phyloP scores from a whole-genome alignment of 2,888 invertebrate genomes.

The Sericinus montela region DNA sequence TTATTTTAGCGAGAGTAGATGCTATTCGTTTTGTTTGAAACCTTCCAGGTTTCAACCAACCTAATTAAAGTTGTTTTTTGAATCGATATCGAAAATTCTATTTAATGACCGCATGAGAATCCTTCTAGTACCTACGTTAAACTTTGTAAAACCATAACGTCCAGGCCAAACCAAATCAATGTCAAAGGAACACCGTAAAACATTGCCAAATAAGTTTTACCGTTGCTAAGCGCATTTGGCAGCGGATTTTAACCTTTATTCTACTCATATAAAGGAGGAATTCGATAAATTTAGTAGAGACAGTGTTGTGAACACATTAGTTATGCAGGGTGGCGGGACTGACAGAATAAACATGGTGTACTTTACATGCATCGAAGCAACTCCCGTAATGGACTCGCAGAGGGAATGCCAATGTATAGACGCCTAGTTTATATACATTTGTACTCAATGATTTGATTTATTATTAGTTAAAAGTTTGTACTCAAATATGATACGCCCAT shows the following conservation, averaged over 20 bases:
- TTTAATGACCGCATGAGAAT: constrained; percentile 36
- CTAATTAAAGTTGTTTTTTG: too few species aligned
- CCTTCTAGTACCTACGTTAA: constrained; percentile 4
- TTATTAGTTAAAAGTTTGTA: too few species aligned
- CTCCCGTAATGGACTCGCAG: constrained; percentile 72
- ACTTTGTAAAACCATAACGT: constrained; percentile 48
- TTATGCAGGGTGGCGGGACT: constrained; percentile 67
- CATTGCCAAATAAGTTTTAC: constrained; percentile 50
- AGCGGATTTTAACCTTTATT: constrained; percentile 39
- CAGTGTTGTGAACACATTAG: constrained; percentile 51
- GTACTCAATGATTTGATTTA: constrained; percentile 27
- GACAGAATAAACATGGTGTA: constrained; percentile 72
- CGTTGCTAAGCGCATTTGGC: constrained; percentile 31
- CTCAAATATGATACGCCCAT: too few species aligned
- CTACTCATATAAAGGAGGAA: constrained; percentile 29
- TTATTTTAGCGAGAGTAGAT: too few species aligned
- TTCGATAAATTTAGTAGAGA: constrained; percentile 24
- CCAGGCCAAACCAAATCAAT: constrained; percentile 58
- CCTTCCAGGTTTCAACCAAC: too few species aligned
- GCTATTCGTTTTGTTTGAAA: not conserved
- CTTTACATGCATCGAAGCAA: constrained; percentile 75
- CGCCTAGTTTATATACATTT: constrained; percentile 41
- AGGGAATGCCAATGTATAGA: constrained; percentile 64
- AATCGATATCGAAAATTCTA: too few species aligned
- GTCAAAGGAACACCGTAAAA: constrained; percentile 63